Evolutionary conservation across 2,113 vertebrate genomes (phyloP), one percentile per base, ranked within the genome.

Genomic region (Sciurus niger): DNA sequence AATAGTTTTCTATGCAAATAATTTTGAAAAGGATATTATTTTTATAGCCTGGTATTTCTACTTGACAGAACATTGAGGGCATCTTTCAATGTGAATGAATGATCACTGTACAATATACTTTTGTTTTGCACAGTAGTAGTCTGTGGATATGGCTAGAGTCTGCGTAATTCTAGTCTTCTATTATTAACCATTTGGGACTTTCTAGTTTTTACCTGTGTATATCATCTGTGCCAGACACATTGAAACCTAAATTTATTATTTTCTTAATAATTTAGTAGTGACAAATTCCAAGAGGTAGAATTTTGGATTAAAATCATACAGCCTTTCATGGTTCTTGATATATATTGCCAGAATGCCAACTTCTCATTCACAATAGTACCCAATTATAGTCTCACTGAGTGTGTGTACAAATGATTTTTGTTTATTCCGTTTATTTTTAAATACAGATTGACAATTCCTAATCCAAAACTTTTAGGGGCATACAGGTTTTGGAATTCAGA

Each of bases 1-100:
- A 70, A 34, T 77, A 89, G 18, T 16, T 84, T 63, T 82, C 70
- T 48, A 58, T 16, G 16, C 17, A 32, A 55, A 65, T 67, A 83
- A 32, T 32, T 97, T 77, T 89, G n/a, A 58, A 67, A 95, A 34
- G 92, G 46, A 70, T n/a, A 72, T 60, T 58, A 78, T 78, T 88
- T 78, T 85, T 67, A 58, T 5, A 70, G 30, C 20, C 37, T 83
- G 8, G 30, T 48, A 63, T 46, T 93, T 93, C 83, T 88, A n/a
- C 8, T 79, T 84, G 78, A 78, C 30, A 93, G 86, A 93, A 67
- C 46, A 43, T 34, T 24, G 68, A 53, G 6, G 24, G 4, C 11
- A 87, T 82, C 60, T 85, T 55, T 73, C 68, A 77, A 28, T 22
- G 11, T 83, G 53, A 72, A 63, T 80, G 51, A 70, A 20, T 51